Evolutionary conservation across 2,113 vertebrate species (phyloP), one percentile per base, ranked within the genome.

Genomic region (Hippocampus comes): DNA sequence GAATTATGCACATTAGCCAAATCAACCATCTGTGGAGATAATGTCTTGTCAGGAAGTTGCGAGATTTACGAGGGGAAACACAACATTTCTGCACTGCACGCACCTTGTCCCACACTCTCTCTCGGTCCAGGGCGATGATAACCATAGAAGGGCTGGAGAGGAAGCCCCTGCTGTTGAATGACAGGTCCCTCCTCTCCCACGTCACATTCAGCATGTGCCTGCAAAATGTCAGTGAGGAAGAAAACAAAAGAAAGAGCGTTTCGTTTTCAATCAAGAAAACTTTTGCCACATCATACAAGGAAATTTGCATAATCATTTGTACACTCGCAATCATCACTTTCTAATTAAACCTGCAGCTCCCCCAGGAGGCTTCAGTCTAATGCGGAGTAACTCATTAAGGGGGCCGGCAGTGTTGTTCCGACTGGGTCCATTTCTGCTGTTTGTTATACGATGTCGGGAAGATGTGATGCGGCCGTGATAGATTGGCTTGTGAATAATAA

Each of bases 81-180:
- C 10, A 46, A 17, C 9, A 46, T 48, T 56, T 55, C 17, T 53
- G 72, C 2, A 23, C 14, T 51, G 80, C 59, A 18, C 27, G 59
- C 89, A 99, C 97, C 97, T 96, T 98, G 89, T 99, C 97, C 97
- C 97, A 99, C 64, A 95, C 92, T 75, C 95, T 90, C 68, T 98
- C 96, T 67, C 94, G 92, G 85, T 97, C 97, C 90, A 99, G 89
- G 0, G 96, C 93, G 42, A 99, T 94, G 84, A 99, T 93, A 79
- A 96, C 91, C 97, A 99, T 95, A 72, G 96, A 93, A 7, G 97
- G 97, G 71, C 95, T 95, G 78, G 94, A 83, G 71, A 99, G 91
- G 91, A 95, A 97, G 72, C 97, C 97, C 4, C 94, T 94, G 73
- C 90, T 91, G 86, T 98, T 98, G 89, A 99, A 99, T 53, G 95